Base-by-base conservation (phyloP, 2,113 vertebrate species). In the Cochlearius cochlearius region DNA sequence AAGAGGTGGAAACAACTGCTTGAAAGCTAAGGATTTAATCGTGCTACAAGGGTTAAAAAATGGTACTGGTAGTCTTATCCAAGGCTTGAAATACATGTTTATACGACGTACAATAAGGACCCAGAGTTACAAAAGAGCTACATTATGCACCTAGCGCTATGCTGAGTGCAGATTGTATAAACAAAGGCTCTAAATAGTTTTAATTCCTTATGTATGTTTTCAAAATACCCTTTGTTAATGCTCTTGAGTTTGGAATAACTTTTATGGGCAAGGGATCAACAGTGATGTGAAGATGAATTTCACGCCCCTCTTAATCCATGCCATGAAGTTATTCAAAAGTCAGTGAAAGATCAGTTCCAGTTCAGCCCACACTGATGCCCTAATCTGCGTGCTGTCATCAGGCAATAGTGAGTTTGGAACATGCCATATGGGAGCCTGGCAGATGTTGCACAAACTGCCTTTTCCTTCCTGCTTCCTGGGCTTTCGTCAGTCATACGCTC, bases 381-480 rank as follows among this genome's bases (percentile, higher is more conserved):
- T 97, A 97, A 97, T 97, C 97, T 92, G 84, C 5, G 34, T 63
- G 89, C 95, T 97, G 97, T 97, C 97, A 96, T 95, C 97, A 92
- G 81, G 80, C 94, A 95, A 86, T 86, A 93, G 97, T 74, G 92
- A 95, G 66, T 78, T 92, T 96, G 84, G 96, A 95, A 91, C 41
- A 69, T 94, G 91, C 92, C 91, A 88, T 95, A 85, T 95, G 95
- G 77, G 81, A 92, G 74, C 89, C 84, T 90, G 91, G 92, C 92
- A 95, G 92, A 97, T 96, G 94, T 91, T 97, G 69, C 91, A 92
- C 69, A 94, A 92, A 72, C 72, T 47, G 91, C 81, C 41, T 94
- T 96, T 97, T 96, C 97, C 94, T 94, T 92, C 94, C 89, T 95
- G 75, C 85, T 92, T 92, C 78, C 68, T 43, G 73, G 56, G 63